Conservation (phyloP, 2,797 vertebrate genomes). For the Heterohyrax brucei region DNA sequence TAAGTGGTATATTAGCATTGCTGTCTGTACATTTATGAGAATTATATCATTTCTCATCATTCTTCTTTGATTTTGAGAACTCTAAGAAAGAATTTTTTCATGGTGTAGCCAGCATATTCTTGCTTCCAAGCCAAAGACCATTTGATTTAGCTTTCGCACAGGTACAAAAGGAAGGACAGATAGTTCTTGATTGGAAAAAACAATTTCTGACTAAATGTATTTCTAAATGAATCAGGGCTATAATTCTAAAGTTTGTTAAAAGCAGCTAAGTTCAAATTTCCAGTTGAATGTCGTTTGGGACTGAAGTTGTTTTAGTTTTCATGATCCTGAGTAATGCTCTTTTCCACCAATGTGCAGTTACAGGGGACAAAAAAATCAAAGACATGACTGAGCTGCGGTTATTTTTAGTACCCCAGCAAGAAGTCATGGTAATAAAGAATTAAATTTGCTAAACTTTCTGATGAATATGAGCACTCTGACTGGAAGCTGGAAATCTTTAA, state of each 20-base stretch:
- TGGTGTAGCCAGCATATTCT: background rate
- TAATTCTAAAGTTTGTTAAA: constrained; percentile 22
- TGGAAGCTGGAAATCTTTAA: background rate
- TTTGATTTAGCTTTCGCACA: background rate
- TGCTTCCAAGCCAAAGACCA: background rate
- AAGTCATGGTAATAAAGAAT: background rate
- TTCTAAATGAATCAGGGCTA: background rate
- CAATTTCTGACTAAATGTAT: background rate
- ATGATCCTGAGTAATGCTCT: background rate
- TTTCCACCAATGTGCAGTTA: background rate
- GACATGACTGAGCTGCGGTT: background rate
- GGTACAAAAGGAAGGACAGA: background rate
- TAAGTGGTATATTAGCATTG: background rate
- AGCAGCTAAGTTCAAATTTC: background rate
- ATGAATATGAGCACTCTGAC: background rate
- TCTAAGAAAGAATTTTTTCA: background rate
- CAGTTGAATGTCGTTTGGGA: background rate
- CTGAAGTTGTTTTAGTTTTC: constrained; percentile 46
- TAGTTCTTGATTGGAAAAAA: background rate
- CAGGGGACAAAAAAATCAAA: background rate
- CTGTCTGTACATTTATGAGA: background rate
- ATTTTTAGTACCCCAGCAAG: background rate
- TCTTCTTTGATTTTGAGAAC: constrained; percentile 42
- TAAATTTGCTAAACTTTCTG: background rate
- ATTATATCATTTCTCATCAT: constrained; percentile 6